These are phyloP conservation scores for Leptarthrus brevirostris DNA, from an alignment of 2,888 invertebrate species.

Conservation along the genomic window DNA sequence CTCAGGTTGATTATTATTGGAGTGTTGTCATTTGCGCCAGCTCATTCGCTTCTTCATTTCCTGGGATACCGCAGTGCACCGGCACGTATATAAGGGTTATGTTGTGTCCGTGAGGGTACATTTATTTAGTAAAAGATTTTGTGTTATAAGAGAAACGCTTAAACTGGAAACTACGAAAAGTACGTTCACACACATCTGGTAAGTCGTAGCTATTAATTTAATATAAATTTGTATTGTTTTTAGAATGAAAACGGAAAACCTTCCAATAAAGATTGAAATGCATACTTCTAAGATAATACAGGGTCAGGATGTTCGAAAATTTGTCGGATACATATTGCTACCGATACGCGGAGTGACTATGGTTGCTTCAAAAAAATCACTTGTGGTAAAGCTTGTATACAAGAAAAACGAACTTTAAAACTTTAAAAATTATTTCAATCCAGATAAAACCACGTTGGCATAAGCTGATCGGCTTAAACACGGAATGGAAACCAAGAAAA, in stretches of 20 bases:
- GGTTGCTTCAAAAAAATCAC: slow-evolving; percentile 69
- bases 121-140: too few species aligned
- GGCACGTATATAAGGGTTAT: too few species aligned
- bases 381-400: slow-evolving; percentile 62
- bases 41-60: too few species aligned
- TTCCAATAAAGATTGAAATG: slow-evolving; percentile 79
- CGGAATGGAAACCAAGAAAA: slow-evolving; percentile 71
- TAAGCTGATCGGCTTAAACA: slow-evolving; percentile 71
- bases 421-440: neutral
- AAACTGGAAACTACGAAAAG: too few species aligned
- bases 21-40: too few species aligned
- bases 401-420: neutral
- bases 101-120: too few species aligned
- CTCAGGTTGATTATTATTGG: too few species aligned
- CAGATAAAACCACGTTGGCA: slow-evolving; percentile 73
- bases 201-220: too few species aligned
- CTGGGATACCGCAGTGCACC: too few species aligned
- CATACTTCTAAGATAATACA: slow-evolving; percentile 70
- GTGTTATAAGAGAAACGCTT: too few species aligned
- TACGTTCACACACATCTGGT: too few species aligned
- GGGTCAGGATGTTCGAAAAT: slow-evolving; percentile 67
- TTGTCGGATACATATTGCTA: slow-evolving; percentile 77
- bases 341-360: slow-evolving; percentile 78
- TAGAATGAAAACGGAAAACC: slow-evolving; percentile 78
- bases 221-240: too few species aligned